These are phyloP conservation scores for Aldabrachelys gigantea DNA, from an alignment of 2,113 vertebrate genomes.

Conservation along the genomic window DNA sequence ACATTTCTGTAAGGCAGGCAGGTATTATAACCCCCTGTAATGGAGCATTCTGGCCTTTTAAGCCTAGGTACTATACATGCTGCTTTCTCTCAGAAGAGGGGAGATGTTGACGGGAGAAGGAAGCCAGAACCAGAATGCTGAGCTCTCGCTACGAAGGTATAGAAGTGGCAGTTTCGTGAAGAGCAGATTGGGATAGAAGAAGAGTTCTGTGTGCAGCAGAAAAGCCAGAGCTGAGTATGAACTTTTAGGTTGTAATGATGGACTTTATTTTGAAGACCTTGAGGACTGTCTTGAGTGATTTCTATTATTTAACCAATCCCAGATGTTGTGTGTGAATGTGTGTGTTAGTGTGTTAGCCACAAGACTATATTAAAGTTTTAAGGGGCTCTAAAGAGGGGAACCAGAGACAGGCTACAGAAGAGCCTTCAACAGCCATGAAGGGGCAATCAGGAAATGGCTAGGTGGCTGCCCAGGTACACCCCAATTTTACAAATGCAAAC, in stretches of 20 bases:
- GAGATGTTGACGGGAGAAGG: background rate
- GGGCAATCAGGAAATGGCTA: background rate
- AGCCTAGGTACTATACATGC: background rate
- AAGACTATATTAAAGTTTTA: background rate
- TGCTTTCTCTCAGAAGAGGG: background rate
- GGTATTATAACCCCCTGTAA: background rate
- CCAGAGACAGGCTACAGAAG: background rate
- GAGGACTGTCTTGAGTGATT: no score
- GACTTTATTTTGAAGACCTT: background rate
- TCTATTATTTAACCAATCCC: no score
- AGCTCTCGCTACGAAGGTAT: background rate
- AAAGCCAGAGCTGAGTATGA: background rate
- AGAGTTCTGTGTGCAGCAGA: background rate
- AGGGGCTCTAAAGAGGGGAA: background rate
- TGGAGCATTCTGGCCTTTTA: background rate
- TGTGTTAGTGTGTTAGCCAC: background rate
- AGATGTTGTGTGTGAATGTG: background rate
- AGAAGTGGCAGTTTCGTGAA: background rate
- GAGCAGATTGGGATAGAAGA: background rate
- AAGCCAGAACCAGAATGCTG: background rate
- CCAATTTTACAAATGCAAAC: conserved; percentile 29
- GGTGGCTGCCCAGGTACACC: background rate
- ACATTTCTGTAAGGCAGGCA: background rate
- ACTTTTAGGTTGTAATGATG: background rate
- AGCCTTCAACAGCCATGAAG: background rate